These are phyloP conservation scores for Sebastes matsubarae DNA, from an alignment of 2,797 vertebrate genomes.

Conservation along the genomic window DNA sequence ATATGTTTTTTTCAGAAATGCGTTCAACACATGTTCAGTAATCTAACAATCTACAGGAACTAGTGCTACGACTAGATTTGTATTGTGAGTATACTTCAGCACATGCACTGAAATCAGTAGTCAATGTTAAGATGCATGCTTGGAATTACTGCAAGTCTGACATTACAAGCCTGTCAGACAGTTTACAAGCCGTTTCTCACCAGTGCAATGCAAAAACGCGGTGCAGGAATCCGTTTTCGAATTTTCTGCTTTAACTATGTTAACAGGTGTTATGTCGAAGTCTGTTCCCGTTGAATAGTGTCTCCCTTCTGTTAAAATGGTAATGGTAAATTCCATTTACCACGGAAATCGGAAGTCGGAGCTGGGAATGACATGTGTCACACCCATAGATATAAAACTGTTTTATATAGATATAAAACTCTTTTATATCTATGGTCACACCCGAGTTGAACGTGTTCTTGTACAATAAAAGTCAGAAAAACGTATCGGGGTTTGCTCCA, in stretches of 20 bases:
- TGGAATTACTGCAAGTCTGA: constrained; percentile 45
- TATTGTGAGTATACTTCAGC: constrained; percentile 50
- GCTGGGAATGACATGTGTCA: too few relatives aligned
- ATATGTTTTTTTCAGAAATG: constrained; percentile 75
- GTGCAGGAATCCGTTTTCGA: neutral
- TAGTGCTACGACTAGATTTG: constrained; percentile 38
- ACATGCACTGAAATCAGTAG: constrained; percentile 75
- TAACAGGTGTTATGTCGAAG: too few relatives aligned
- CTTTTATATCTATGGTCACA: too few relatives aligned
- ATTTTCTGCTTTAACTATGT: neutral
- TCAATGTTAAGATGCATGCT: constrained; percentile 67
- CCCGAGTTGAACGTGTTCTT: too few relatives aligned
- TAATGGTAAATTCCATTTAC: too few relatives aligned
- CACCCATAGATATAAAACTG: too few relatives aligned
- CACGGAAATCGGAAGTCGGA: too few relatives aligned
- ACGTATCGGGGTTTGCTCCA: too few relatives aligned
- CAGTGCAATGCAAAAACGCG: neutral
- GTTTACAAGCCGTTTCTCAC: neutral
- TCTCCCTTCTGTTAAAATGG: too few relatives aligned
- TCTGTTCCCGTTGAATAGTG: too few relatives aligned
- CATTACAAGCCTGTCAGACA: constrained; percentile 40
- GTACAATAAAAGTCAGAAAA: too few relatives aligned
- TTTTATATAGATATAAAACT: too few relatives aligned
- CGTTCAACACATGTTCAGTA: constrained; percentile 66
- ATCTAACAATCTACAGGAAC: constrained; percentile 60